Base-by-base conservation (phyloP, 2,113 vertebrate species). In the Lampris incognitus region DNA sequence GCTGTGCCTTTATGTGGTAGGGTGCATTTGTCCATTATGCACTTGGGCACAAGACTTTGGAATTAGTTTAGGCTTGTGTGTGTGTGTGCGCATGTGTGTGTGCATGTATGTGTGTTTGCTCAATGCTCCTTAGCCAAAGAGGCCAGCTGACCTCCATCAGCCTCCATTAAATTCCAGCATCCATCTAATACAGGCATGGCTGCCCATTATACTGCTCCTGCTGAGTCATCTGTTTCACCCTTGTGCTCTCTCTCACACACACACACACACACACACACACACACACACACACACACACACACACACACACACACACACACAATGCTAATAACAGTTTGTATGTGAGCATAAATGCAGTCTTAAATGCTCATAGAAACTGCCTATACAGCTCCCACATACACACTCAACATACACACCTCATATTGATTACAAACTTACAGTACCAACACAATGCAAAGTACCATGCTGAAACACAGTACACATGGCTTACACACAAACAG, bases 171-270 rank as follows among this genome's bases (percentile, higher is more conserved):
- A 67, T 36, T 42, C 50, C 0, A 58, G 67, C 54, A 63, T 69
- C 67, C 60, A 57, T 78, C 59, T 74, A 7, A 41, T 68, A 76
- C 42, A 11, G 41, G 52, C 3, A 9, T 9, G 51, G 51, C 51
- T 52, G 9, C 44, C 51, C 9, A 52, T 52, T 52, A 52, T 13
- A 9, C 51, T 52, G 9, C 4, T 13, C 0, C 44, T 24, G 72
- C 78, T 77, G 76, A 79, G 63, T 86, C 81, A 84, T 67, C 9
- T 10, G 3, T 52, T 52, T 52, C 3, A 8, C 44, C 44, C 44
- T 7, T 24, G 24, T 24, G 24, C 24, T 46, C 44, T 46, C 4
- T 6, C 4, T 4, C 44, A 5, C 7, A 51, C 50, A 51, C 1
- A 52, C 50, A 52, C 50, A 52, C 50, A 52, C 50, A 52, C 50